Evolutionary conservation across 2,888 invertebrate species (phyloP).

Genomic region (Tenodera sinensis): DNA sequence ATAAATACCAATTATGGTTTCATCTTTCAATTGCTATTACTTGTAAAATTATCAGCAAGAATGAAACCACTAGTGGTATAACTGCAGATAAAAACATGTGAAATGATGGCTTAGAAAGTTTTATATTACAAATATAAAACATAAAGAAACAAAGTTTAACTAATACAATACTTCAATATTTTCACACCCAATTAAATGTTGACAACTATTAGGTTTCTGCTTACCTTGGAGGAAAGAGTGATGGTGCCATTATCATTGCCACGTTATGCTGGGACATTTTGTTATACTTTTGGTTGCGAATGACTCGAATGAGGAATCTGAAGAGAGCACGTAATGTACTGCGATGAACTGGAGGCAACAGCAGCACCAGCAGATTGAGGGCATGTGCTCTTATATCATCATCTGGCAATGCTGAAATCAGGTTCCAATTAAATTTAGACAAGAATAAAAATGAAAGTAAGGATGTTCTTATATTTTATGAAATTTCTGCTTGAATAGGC

Average conservation of each 20-base stretch:
- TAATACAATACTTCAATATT: too few relatives aligned
- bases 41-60: too few relatives aligned
- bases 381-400: constrained; percentile 44
- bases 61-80: too few relatives aligned
- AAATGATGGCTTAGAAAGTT: too few relatives aligned
- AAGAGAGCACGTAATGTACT: constrained; percentile 76
- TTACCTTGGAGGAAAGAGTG: constrained; percentile 77
- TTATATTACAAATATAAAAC: too few relatives aligned
- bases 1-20: too few relatives aligned
- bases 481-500: neutral
- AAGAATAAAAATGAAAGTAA: neutral
- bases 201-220: neutral
- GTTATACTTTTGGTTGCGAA: constrained; percentile 63
- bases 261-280: constrained; percentile 91
- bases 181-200: too few relatives aligned
- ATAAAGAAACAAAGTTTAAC: too few relatives aligned
- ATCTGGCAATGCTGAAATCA: constrained; percentile 51
- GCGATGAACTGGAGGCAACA: constrained; percentile 80
- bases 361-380: constrained; percentile 72
- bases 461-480: neutral
- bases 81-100: too few relatives aligned
- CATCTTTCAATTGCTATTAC: too few relatives aligned
- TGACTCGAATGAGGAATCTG: constrained; percentile 71
- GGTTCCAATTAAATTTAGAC: constrained; percentile 28
- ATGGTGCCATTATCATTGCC: constrained; percentile 93